Conservation (phyloP, 2,797 vertebrate genomes). For the Betta splendens region DNA sequence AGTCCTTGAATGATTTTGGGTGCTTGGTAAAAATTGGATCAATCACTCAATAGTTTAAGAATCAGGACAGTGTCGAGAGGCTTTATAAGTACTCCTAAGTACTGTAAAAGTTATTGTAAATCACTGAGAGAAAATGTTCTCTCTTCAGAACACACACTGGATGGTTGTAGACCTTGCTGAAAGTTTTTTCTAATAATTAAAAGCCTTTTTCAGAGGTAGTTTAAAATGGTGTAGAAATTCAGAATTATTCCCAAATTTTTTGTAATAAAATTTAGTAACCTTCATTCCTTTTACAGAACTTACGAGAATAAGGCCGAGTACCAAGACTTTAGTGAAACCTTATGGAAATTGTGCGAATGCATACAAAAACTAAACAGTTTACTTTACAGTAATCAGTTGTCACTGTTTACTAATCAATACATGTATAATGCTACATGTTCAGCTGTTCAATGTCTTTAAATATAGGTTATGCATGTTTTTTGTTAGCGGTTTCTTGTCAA, state of each 20-base stretch:
- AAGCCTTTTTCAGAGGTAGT: neutral
- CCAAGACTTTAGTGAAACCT: too few relatives aligned
- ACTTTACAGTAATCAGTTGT: too few relatives aligned
- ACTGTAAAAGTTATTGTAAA: slow-evolving; percentile 6
- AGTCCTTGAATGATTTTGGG: slow-evolving; percentile 13
- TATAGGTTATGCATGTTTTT: too few relatives aligned
- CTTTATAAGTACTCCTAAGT: slow-evolving; percentile 20
- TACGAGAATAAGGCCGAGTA: too few relatives aligned
- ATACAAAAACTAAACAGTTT: too few relatives aligned
- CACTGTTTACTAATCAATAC: too few relatives aligned
- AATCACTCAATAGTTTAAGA: slow-evolving; percentile 23
- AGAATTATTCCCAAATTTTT: slow-evolving; percentile 2
- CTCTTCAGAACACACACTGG: slow-evolving; percentile 2
- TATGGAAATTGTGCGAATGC: too few relatives aligned
- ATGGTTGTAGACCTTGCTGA: neutral
- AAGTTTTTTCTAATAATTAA: neutral
- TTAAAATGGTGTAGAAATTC: slow-evolving; percentile 4
- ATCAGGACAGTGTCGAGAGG: slow-evolving; percentile 18
- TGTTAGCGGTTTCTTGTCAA: too few relatives aligned
- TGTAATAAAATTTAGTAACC: neutral
- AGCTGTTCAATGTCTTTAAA: too few relatives aligned
- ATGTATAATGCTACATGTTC: too few relatives aligned
- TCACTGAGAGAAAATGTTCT: slow-evolving; percentile 11
- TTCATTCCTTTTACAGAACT: neutral
- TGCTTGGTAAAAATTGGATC: slow-evolving; percentile 26